These are phyloP conservation scores for Hippocampus abdominalis DNA, from an alignment of 2,113 vertebrate genomes.

Conservation along the genomic window DNA sequence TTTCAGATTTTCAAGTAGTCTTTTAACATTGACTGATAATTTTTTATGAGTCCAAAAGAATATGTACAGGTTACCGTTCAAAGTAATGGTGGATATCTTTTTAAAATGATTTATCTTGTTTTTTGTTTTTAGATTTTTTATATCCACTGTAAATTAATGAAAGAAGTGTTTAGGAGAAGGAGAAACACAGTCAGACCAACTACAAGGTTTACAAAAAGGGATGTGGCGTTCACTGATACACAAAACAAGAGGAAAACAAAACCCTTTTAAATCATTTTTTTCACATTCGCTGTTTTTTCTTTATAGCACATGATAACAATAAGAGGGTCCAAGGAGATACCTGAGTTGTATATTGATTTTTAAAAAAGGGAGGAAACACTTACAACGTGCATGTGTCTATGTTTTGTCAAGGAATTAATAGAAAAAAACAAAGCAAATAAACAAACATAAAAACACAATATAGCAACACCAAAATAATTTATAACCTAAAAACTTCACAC, in stretches of 20 bases:
- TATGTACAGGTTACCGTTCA: too few species aligned
- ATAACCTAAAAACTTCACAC: too few species aligned
- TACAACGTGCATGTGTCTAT: not conserved
- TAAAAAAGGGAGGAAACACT: not conserved
- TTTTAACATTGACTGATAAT: too few species aligned
- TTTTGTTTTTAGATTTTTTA: not conserved
- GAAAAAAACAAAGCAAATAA: too few species aligned
- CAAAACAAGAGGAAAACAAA: conserved; percentile 22
- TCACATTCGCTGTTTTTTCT: conserved; percentile 21
- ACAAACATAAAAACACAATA: too few species aligned
- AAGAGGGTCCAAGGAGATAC: conserved; percentile 40
- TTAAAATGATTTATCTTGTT: too few species aligned
- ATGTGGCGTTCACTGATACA: conserved; percentile 28
- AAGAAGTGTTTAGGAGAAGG: not conserved
- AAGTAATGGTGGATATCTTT: too few species aligned
- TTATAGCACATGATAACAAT: conserved; percentile 43
- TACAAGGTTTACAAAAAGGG: conserved; percentile 10
- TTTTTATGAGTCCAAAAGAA: too few species aligned
- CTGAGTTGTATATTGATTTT: conserved; percentile 52
- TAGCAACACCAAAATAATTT: too few species aligned
- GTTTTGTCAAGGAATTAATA: too few species aligned
- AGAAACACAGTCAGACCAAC: conserved; percentile 30
- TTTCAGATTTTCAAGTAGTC: too few species aligned
- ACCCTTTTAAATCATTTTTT: conserved; percentile 18
- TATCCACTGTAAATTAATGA: not conserved